Percentiles rank a stretch among this genome's conserved stretches.
Evolutionary conservation across 2,113 vertebrate species (phyloP).

Genomic region (Antechinus flavipes): DNA sequence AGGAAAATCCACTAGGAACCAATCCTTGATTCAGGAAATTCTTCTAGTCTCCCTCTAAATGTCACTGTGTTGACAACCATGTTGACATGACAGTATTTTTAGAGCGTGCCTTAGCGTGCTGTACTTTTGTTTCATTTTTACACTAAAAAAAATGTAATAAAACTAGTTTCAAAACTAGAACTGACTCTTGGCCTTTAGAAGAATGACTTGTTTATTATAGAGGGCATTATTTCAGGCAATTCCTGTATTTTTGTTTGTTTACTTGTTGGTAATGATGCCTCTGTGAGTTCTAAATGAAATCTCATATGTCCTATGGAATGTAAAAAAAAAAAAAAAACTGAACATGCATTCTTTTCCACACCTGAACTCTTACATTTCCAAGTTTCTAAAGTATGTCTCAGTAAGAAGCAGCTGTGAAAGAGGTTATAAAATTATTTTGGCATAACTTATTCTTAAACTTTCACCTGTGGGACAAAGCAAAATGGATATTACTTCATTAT

Average conservation of each 20-base stretch:
- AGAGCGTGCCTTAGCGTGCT: not conserved
- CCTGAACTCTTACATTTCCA: slow-evolving; percentile 49
- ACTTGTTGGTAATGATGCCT: slow-evolving; percentile 5
- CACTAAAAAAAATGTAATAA: slow-evolving; percentile 34
- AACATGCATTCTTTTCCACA: slow-evolving; percentile 43
- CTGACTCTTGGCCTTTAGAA: not conserved
- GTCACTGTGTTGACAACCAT: not conserved
- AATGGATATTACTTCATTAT: slow-evolving; percentile 51
- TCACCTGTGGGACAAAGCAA: slow-evolving; percentile 28
- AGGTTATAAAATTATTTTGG: slow-evolving; percentile 57
- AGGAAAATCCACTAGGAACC: slow-evolving; percentile 7
- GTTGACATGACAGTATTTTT: not conserved
- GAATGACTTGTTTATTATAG: slow-evolving; percentile 14
- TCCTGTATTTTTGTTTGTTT: slow-evolving; percentile 22
- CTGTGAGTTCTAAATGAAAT: slow-evolving; percentile 45
- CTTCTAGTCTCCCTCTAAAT: not conserved
- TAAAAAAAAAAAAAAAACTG: slow-evolving; percentile 56
- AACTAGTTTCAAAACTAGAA: not conserved
- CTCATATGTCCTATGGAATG: slow-evolving; percentile 57
- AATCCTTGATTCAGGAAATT: slow-evolving; percentile 4
- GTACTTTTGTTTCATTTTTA: slow-evolving; percentile 33
- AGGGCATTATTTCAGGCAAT: slow-evolving; percentile 19
- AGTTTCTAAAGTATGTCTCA: slow-evolving; percentile 32
- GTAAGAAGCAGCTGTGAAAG: slow-evolving; percentile 56
- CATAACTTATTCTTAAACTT: slow-evolving; percentile 16